Evolutionary conservation across 2,113 vertebrate genomes (phyloP).

Genomic region (Coregonus clupeaformis): DNA sequence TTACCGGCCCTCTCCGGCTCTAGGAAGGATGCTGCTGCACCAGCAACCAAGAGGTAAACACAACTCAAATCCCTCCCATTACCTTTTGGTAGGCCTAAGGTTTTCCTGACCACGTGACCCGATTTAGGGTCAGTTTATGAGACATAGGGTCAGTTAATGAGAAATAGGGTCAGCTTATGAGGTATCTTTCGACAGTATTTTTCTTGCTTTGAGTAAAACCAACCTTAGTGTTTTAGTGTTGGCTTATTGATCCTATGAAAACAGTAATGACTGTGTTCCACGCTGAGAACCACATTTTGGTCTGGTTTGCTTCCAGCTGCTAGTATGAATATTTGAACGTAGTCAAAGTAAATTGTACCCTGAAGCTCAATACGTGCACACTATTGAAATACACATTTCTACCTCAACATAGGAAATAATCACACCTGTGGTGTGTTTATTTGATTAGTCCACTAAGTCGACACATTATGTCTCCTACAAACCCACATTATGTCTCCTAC

Average conservation of each 20-base stretch:
- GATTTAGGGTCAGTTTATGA: too few relatives aligned
- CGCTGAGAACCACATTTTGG: neutral
- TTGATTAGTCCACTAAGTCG: too few relatives aligned
- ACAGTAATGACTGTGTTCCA: neutral
- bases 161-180: too few relatives aligned
- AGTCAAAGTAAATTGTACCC: neutral
- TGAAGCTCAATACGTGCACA: neutral
- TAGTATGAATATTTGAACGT: neutral
- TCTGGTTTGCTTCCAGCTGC: neutral
- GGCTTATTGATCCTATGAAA: neutral
- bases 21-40: slow-evolving; percentile 81
- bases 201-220: neutral
- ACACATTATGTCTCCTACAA: too few relatives aligned
- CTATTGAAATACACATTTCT: neutral
- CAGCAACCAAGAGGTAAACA: slow-evolving; percentile 84
- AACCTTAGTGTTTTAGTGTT: neutral
- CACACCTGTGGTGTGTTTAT: too few relatives aligned
- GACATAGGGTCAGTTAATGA: too few relatives aligned
- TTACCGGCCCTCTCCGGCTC: slow-evolving; percentile 88
- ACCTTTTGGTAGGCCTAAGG: neutral
- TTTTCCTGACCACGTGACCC: too few relatives aligned
- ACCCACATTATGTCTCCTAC: too few relatives aligned
- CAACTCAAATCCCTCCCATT: neutral
- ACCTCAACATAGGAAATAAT: too few relatives aligned
- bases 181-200: too few relatives aligned